Percentiles rank a stretch among this genome's conserved stretches.
Conservation (phyloP, 2,113 vertebrate species). For the Eulemur rufifrons region DNA sequence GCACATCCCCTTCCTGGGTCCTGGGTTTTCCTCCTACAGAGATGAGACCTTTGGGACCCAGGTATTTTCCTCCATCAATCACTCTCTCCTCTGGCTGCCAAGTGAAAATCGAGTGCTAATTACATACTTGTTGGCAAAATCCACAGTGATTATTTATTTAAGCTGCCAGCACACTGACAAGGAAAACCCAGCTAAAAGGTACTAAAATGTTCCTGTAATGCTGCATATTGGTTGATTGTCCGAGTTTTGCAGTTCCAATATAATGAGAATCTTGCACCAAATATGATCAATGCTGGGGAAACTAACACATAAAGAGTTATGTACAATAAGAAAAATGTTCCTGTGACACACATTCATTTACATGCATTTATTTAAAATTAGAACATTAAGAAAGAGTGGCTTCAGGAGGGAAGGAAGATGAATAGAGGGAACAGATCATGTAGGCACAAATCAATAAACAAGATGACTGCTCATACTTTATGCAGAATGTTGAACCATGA, state of each 20-base stretch:
- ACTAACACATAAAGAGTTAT: background rate
- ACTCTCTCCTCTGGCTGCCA: background rate
- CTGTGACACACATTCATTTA: background rate
- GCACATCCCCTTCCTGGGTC: too few relatives aligned
- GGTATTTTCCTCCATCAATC: background rate
- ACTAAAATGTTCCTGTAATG: background rate
- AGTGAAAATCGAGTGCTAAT: background rate
- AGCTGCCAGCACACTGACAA: background rate
- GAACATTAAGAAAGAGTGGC: background rate
- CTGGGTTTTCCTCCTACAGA: background rate
- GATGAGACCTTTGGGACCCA: background rate
- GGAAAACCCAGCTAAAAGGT: background rate
- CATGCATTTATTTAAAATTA: conserved; percentile 41
- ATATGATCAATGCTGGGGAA: background rate
- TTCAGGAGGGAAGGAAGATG: background rate
- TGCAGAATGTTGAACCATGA: background rate
- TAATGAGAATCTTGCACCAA: background rate
- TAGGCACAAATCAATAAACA: background rate
- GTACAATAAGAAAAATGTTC: background rate
- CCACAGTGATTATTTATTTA: background rate
- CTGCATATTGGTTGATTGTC: background rate
- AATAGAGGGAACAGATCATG: background rate
- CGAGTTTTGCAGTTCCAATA: background rate
- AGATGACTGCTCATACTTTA: background rate
- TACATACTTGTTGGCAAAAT: background rate